phyloP scores from a whole-genome alignment of 1,140 invertebrate species.

The Drosophila ambigua region DNA sequence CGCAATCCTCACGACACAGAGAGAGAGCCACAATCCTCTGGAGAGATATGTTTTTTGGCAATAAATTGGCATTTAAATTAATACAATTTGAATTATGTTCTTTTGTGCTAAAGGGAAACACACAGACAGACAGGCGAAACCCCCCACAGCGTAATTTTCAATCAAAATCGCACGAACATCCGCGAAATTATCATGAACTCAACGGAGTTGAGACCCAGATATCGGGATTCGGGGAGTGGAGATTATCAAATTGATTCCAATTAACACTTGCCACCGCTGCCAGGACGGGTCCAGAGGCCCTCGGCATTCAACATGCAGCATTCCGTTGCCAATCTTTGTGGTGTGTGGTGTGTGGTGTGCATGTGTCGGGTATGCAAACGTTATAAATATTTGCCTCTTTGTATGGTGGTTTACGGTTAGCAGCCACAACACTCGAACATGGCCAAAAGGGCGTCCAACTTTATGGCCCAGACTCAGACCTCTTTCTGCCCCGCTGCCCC shows the following conservation, averaged over 20 bases:
- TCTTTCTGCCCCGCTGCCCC: constrained; percentile 15
- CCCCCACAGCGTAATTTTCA: constrained; percentile 83
- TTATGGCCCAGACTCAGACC: constrained; percentile 49
- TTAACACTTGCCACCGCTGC: constrained; percentile 83
- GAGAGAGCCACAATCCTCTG: constrained; percentile 1
- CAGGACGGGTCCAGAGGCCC: constrained; percentile 38
- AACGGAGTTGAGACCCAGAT: constrained; percentile 49
- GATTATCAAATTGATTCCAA: constrained; percentile 84
- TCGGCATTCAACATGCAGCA: constrained; percentile 21
- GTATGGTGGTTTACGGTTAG: constrained; percentile 56
- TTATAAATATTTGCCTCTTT: constrained; percentile 78
- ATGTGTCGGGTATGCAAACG: constrained; percentile 62
- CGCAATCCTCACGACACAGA: constrained; percentile 9
- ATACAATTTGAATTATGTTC: constrained; percentile 83
- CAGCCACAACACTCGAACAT: constrained; percentile 41
- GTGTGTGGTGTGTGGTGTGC: not conserved
- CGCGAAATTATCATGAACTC: constrained; percentile 82
- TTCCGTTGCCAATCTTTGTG: constrained; percentile 38
- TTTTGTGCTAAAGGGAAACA: constrained; percentile 45
- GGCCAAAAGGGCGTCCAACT: constrained; percentile 57
- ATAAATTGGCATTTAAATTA: constrained; percentile 84
- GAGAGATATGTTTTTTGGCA: constrained; percentile 57
- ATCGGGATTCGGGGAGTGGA: constrained; percentile 36
- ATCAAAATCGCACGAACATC: constrained; percentile 80
- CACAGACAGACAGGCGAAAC: constrained; percentile 28